phyloP scores from a whole-genome alignment of 2,888 invertebrate species.

The Criorhina ranunculi region DNA sequence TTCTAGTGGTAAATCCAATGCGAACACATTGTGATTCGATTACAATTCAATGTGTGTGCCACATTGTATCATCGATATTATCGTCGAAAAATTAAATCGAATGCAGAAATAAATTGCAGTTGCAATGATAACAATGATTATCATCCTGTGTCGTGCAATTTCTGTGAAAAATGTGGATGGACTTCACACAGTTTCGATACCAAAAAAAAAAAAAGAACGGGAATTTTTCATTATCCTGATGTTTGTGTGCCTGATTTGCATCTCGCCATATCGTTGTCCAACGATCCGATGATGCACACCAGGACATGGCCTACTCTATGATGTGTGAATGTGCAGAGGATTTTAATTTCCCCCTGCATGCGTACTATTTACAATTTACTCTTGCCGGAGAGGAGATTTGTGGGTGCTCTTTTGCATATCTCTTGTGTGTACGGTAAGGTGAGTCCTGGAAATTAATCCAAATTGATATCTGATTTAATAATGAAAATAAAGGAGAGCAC shows the following conservation, averaged over 20 bases:
- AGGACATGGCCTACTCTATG: constrained; percentile 51
- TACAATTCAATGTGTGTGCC: constrained; percentile 24
- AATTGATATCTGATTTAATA: constrained; percentile 67
- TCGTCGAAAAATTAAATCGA: constrained; percentile 45
- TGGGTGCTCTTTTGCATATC: not conserved
- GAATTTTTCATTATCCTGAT: constrained; percentile 49
- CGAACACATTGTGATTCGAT: not conserved
- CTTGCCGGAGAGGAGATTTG: not conserved
- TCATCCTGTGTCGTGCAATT: too few relatives aligned
- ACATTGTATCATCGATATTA: constrained; percentile 7
- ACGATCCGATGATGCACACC: constrained; percentile 10
- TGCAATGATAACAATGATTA: too few relatives aligned
- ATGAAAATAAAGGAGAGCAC: constrained; percentile 31
- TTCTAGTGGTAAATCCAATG: constrained; percentile 15
- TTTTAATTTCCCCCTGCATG: constrained; percentile 45
- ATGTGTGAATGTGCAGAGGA: constrained; percentile 25
- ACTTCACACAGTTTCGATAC: not conserved
- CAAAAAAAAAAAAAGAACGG: constrained; percentile 25
- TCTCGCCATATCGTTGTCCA: constrained; percentile 33
- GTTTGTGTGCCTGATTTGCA: constrained; percentile 47
- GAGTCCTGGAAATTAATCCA: constrained; percentile 54
- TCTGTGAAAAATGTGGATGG: constrained; percentile 34
- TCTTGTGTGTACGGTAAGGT: not conserved
- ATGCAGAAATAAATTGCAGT: constrained; percentile 28
- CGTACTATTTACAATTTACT: constrained; percentile 19